Base-by-base conservation (phyloP, 2,113 vertebrate species). In the Notothenia coriiceps region DNA sequence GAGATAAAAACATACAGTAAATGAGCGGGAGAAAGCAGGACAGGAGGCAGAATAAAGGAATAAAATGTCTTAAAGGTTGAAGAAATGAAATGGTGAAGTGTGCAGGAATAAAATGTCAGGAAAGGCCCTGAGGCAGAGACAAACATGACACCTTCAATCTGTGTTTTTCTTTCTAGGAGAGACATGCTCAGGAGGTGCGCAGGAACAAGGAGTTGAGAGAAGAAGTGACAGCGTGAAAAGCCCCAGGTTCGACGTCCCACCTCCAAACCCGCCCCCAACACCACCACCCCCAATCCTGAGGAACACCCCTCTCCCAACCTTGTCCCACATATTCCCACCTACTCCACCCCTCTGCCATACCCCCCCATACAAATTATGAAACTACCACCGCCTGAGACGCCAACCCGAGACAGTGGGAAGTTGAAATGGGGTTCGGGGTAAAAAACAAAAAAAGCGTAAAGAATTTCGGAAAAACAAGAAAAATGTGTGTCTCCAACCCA, bases 161-260 rank as follows among this genome's bases (percentile, higher is more conserved):
- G 54, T 82, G 56, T 88, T 62, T 73, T 40, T 56, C 44, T 68
- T 62, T 57, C 60, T 29, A 98, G 98, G 97, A 99, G 94, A 98
- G 93, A 94, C 98, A 96, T 52, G 97, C 96, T 1, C 96, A 97
- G 91, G 96, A 96, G 86, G 97, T 98, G 88, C 96, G 98, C 94
- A 97, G 96, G 95, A 99, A 99, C 94, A 99, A 98, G 95, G 97
- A 97, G 94, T 92, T 98, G 89, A 97, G 95, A 92, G 97, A 98
- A 94, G 96, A 97, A 73, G 63, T 95, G 86, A 91, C 91, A 74
- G 94, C 88, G 71, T 94, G 93, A 93, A 80, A 90, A 86, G 65
- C 83, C 51, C 80, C 73, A 70, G 73, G 72, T 68, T 79, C 79
- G 15, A 67, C 70, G 35, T 69, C 79, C 78, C 79, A 73, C 72